Conservation (phyloP, 1,140 invertebrate species). For the Papilio dardanus region DNA sequence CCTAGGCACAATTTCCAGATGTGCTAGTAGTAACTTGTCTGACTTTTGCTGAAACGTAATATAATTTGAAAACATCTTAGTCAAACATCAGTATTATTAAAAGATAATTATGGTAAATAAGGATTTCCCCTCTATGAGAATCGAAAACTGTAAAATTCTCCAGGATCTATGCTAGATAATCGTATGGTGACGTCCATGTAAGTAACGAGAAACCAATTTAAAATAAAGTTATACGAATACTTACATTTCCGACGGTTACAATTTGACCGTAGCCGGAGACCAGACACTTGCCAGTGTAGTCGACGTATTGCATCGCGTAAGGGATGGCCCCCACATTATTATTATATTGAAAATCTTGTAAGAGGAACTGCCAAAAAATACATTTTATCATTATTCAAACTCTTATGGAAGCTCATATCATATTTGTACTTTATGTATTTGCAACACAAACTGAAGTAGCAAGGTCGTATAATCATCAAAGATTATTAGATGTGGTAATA, state of each 20-base stretch:
- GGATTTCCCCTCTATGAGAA: too few species aligned
- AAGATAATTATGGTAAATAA: too few species aligned
- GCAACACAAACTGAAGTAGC: too few species aligned
- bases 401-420: background rate
- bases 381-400: background rate
- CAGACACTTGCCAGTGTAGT: constrained; percentile 59
- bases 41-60: constrained; percentile 44
- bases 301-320: constrained; percentile 42
- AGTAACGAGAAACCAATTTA: too few species aligned
- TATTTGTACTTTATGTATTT: too few species aligned
- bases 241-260: background rate
- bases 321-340: constrained; percentile 53
- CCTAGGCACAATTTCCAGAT: constrained; percentile 48
- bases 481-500: too few species aligned
- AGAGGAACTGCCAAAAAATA: background rate
- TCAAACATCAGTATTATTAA: too few species aligned
- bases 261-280: constrained; percentile 63
- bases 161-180: too few species aligned
- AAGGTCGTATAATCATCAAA: too few species aligned
- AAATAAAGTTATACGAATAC: background rate
- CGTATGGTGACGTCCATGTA: too few species aligned
- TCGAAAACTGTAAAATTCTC: too few species aligned
- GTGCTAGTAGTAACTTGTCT: constrained; percentile 49
- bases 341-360: constrained; percentile 50
- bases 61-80: background rate